These are phyloP conservation scores for Cervus canadensis DNA, from an alignment of 2,113 vertebrate genomes.

Conservation along the genomic window DNA sequence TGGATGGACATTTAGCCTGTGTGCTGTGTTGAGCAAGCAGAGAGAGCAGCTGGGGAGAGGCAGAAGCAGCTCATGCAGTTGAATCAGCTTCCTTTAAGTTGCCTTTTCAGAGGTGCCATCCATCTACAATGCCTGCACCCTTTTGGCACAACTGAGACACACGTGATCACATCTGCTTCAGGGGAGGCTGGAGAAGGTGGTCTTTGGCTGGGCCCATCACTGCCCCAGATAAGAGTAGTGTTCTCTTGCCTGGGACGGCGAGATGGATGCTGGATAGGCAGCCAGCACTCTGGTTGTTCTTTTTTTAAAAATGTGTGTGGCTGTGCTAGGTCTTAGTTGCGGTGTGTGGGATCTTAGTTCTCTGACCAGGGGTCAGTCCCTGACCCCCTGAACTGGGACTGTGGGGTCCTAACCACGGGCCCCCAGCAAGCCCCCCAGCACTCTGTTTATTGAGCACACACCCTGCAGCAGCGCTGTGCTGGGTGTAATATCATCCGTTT, in stretches of 20 bases:
- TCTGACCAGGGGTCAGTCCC: background rate
- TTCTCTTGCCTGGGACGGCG: background rate
- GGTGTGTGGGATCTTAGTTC: background rate
- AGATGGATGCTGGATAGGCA: background rate
- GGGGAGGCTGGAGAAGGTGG: background rate
- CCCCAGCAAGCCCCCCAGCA: background rate
- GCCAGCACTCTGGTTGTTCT: background rate
- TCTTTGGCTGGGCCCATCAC: background rate
- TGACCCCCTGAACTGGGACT: background rate
- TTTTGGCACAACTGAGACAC: background rate
- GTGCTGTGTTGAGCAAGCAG: background rate
- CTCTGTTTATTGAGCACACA: background rate
- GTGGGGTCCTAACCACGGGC: background rate
- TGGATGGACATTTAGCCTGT: background rate
- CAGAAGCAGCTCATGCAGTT: background rate
- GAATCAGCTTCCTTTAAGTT: background rate
- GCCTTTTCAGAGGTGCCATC: background rate
- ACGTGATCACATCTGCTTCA: background rate
- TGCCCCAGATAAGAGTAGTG: background rate
- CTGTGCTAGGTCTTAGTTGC: background rate
- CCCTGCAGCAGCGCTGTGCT: background rate
- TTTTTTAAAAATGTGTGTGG: background rate
- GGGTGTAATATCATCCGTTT: accelerated
- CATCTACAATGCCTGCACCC: accelerated
- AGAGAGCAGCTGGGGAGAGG: background rate